phyloP scores from a whole-genome alignment of 2,113 vertebrate genomes.

The Manacus vitellinus region DNA sequence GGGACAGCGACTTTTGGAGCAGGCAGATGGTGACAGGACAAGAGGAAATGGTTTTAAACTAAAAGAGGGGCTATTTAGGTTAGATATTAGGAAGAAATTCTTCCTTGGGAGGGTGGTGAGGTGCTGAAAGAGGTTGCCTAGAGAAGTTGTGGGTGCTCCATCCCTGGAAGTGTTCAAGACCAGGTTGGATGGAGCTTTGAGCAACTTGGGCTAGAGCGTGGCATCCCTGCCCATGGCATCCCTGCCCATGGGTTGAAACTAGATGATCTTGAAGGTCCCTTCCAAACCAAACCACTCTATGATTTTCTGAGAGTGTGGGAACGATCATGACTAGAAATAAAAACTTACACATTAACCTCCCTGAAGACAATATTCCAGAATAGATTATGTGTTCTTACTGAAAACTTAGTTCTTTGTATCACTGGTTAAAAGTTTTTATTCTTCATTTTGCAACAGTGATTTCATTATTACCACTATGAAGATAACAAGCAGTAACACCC shows the following conservation, averaged over 20 bases:
- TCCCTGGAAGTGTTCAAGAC: background rate
- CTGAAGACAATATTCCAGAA: background rate
- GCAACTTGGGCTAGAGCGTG: background rate
- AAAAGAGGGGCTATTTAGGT: background rate
- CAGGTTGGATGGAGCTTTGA: background rate
- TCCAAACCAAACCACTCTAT: background rate
- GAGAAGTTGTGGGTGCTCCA: background rate
- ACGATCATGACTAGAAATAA: background rate
- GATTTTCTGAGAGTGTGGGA: background rate
- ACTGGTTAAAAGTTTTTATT: background rate
- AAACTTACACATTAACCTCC: background rate
- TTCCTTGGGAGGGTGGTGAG: background rate
- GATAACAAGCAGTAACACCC: background rate
- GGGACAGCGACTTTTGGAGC: background rate
- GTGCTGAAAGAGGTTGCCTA: background rate
- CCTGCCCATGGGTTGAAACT: background rate
- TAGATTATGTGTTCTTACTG: background rate
- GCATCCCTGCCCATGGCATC: background rate
- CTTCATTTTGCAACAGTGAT: background rate
- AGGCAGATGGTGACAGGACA: background rate
- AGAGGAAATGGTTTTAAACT: background rate
- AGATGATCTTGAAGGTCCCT: background rate
- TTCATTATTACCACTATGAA: background rate
- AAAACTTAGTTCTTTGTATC: background rate
- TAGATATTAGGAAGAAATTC: background rate